A percentile compares a stretch with the other conserved stretches of the same genome.
phyloP scores from a whole-genome alignment of 2,113 vertebrate genomes.

The Chaenocephalus aceratus region DNA sequence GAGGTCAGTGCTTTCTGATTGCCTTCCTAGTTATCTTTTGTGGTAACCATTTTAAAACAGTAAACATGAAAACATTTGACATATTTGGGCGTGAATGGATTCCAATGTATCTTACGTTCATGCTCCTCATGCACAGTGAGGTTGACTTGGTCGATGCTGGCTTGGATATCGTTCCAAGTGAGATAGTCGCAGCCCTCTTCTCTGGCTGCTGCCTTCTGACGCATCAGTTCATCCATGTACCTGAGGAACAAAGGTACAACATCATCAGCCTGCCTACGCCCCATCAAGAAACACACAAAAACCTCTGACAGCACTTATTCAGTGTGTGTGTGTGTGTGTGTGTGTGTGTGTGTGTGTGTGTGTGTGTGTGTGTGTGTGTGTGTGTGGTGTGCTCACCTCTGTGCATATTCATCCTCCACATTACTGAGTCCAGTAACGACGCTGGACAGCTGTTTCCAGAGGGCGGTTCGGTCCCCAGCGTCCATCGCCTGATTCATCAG shows the following conservation, averaged over 20 bases:
- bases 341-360: too few relatives aligned
- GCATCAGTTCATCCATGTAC: conserved; percentile 94
- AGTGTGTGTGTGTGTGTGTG: neutral
- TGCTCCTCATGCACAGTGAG: conserved; percentile 92
- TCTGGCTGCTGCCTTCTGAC: conserved; percentile 86
- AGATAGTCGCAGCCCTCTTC: conserved; percentile 88
- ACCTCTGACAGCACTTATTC: neutral
- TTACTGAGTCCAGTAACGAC: conserved; percentile 94
- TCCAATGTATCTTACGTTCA: conserved; percentile 86
- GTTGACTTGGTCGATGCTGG: conserved; percentile 94
- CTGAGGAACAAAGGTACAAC: conserved; percentile 71
- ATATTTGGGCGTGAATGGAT: neutral
- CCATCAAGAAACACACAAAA: neutral
- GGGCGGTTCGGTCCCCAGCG: conserved; percentile 87
- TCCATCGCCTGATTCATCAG: conserved; percentile 95
- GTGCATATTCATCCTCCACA: conserved; percentile 93
- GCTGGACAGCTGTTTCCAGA: conserved; percentile 93
- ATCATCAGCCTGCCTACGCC: neutral
- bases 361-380: too few relatives aligned
- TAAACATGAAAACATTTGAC: neutral
- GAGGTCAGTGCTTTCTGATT: too few relatives aligned
- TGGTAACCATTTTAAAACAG: neutral
- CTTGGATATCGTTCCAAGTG: conserved; percentile 98
- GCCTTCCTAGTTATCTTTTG: too few relatives aligned
- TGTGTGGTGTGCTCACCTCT: conserved; percentile 84